Evolutionary conservation across 1,140 invertebrate species (phyloP).

Genomic region (Archivesica marissinica): DNA sequence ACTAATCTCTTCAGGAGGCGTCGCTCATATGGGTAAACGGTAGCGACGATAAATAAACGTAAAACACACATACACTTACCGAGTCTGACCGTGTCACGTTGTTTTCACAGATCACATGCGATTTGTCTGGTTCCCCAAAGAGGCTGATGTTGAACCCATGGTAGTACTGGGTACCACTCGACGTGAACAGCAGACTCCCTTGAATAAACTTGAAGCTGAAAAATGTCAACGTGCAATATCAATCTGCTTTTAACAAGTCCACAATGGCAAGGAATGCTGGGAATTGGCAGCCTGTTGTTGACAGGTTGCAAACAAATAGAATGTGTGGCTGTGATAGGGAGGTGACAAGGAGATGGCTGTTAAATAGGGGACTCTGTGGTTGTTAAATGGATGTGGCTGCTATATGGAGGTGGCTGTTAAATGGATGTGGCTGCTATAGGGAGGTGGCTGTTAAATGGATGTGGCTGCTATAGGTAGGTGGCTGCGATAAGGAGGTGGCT

Average conservation of each 20-base stretch:
- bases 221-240: not conserved
- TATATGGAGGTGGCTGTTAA: too few species aligned
- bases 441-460: too few species aligned
- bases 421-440: too few species aligned
- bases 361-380: too few species aligned
- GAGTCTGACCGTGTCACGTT: conserved; percentile 81
- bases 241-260: not conserved
- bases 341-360: too few species aligned
- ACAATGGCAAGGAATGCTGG: not conserved
- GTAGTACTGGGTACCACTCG: conserved; percentile 86
- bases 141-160: conserved; percentile 87
- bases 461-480: too few species aligned
- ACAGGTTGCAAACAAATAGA: not conserved
- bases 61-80: too few species aligned
- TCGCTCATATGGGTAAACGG: too few species aligned
- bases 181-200: conserved; percentile 84
- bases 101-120: conserved; percentile 83
- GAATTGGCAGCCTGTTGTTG: not conserved
- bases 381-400: too few species aligned
- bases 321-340: not conserved
- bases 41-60: too few species aligned
- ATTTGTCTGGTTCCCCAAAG: conserved; percentile 82
- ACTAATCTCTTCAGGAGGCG: too few species aligned
- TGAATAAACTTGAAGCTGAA: conserved; percentile 82
- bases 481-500: too few species aligned